Percentiles rank a stretch among this genome's conserved stretches.
Evolutionary conservation across 2,888 invertebrate genomes (phyloP).

Genomic region (Campaea margaritaria): DNA sequence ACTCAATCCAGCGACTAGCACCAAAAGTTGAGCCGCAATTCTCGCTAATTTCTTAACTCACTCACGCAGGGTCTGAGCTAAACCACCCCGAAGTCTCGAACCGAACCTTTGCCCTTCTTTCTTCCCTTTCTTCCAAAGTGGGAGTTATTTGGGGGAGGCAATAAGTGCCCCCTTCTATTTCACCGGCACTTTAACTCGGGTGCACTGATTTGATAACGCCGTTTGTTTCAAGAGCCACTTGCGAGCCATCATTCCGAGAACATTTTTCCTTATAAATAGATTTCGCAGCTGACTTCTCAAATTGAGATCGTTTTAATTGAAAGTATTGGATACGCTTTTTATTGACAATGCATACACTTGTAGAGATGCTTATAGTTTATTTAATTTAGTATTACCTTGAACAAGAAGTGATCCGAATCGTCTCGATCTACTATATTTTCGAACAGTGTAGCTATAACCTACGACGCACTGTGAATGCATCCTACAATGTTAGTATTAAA

Average conservation of each 20-base stretch:
- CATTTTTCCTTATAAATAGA: constrained; percentile 62
- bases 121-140: constrained; percentile 39
- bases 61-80: constrained; percentile 34
- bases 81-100: constrained; percentile 19
- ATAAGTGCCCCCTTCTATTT: constrained; percentile 82
- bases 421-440: too few species aligned
- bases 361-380: constrained; percentile 11
- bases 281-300: constrained; percentile 47
- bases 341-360: constrained; percentile 17
- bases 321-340: too few species aligned
- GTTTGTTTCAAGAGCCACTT: constrained; percentile 80
- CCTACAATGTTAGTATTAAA: too few species aligned
- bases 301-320: constrained; percentile 59
- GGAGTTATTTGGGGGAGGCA: constrained; percentile 55
- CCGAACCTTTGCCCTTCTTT: constrained; percentile 26
- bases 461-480: too few species aligned
- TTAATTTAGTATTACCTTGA: too few species aligned
- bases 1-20: constrained; percentile 32
- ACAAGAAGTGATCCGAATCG: too few species aligned
- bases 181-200: constrained; percentile 81
- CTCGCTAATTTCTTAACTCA: constrained; percentile 39
- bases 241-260: constrained; percentile 67
- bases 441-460: too few species aligned
- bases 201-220: constrained; percentile 84
- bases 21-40: constrained; percentile 29